phyloP scores from a whole-genome alignment of 2,888 invertebrate species.

The Xiphydria camelus region DNA sequence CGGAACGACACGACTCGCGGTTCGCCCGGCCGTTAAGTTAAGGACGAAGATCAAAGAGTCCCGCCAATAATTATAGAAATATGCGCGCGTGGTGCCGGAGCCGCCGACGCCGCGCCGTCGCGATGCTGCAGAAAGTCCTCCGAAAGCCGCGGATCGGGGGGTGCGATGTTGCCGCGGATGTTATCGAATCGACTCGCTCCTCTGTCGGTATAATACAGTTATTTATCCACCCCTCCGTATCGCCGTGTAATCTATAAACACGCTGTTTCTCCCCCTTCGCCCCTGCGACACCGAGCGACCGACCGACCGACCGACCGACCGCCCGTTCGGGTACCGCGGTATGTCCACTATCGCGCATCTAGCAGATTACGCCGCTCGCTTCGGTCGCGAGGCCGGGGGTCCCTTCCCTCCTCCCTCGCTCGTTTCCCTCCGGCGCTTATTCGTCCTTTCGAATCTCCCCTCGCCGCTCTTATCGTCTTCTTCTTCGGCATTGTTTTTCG shows the following conservation, averaged over 20 bases:
- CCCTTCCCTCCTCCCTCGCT: too few species aligned
- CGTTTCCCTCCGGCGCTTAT: too few species aligned
- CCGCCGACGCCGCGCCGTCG: slow-evolving; percentile 14
- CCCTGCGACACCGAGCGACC: too few species aligned
- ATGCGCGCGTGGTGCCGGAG: slow-evolving; percentile 48
- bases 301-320: too few species aligned
- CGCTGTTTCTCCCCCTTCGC: slow-evolving; percentile 26
- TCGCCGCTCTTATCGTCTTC: too few species aligned
- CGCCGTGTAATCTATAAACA: slow-evolving; percentile 40
- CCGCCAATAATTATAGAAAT: slow-evolving; percentile 58
- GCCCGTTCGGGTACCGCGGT: too few species aligned
- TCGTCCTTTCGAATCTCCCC: too few species aligned
- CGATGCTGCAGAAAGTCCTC: too few species aligned
- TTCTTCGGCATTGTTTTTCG: too few species aligned
- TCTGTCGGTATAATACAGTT: slow-evolving; percentile 51
- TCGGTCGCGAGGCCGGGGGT: too few species aligned
- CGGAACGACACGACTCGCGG: background rate
- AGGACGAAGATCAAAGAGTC: slow-evolving; percentile 52
- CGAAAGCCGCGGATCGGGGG: slow-evolving; percentile 33
- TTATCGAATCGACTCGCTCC: slow-evolving; percentile 33
- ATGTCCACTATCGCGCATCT: too few species aligned
- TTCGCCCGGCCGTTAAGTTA: slow-evolving; percentile 28
- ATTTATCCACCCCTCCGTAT: slow-evolving; percentile 48
- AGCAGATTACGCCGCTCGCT: too few species aligned
- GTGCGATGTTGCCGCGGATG: slow-evolving; percentile 30